phyloP scores from a whole-genome alignment of 2,888 invertebrate species.

The Agonopterix heracliana region DNA sequence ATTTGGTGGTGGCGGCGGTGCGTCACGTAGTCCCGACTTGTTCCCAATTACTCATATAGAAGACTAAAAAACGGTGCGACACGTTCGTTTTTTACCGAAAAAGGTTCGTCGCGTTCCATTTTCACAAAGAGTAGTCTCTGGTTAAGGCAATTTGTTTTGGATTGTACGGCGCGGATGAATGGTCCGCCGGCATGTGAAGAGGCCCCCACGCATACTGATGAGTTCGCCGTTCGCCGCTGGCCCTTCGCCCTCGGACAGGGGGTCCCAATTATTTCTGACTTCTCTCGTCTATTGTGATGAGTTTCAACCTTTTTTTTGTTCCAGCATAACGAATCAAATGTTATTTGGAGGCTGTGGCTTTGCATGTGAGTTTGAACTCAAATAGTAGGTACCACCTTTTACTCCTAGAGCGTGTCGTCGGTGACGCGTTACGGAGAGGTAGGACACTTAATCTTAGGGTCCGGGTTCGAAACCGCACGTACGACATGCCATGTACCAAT shows the following conservation, averaged over 20 bases:
- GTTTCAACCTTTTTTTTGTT: slow-evolving; percentile 25
- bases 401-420: no score
- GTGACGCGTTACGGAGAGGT: no score
- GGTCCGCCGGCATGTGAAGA: slow-evolving; percentile 33
- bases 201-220: slow-evolving; percentile 53
- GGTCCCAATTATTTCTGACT: slow-evolving; percentile 44
- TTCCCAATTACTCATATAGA: slow-evolving; percentile 48
- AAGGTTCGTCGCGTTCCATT: slow-evolving; percentile 38
- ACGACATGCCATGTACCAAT: no score
- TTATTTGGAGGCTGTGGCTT: slow-evolving; percentile 3
- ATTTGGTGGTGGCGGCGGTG: slow-evolving; percentile 18
- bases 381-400: neutral
- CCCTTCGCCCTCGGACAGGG: slow-evolving; percentile 26
- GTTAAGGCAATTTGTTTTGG: slow-evolving; percentile 57
- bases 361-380: neutral
- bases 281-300: slow-evolving; percentile 32
- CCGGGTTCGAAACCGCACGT: no score
- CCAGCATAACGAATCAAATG: slow-evolving; percentile 14
- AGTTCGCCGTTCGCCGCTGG: slow-evolving; percentile 17
- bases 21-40: slow-evolving; percentile 28
- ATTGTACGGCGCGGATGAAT: slow-evolving; percentile 55
- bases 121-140: slow-evolving; percentile 39
- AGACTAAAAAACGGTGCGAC: slow-evolving; percentile 33
- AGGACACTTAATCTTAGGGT: no score
- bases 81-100: slow-evolving; percentile 38